A percentile compares a stretch with the other conserved stretches of the same genome.
phyloP scores from a whole-genome alignment of 2,113 vertebrate species.

The Platichthys stellatus region DNA sequence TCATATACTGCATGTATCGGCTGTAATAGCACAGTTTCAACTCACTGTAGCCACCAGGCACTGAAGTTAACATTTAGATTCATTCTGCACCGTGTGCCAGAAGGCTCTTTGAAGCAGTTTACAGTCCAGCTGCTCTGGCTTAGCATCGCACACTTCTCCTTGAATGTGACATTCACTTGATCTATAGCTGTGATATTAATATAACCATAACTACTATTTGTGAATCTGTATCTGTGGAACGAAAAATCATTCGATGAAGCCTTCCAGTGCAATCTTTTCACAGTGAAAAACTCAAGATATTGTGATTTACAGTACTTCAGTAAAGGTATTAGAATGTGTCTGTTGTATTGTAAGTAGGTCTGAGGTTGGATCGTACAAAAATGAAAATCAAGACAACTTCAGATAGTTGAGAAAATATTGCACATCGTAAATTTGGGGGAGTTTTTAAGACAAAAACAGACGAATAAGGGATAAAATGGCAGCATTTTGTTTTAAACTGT shows the following conservation, averaged over 20 bases:
- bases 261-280: conserved; percentile 21
- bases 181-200: not conserved
- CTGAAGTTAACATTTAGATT: conserved; percentile 32
- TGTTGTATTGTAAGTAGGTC: not conserved
- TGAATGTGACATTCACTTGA: conserved; percentile 20
- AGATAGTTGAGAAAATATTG: conserved; percentile 1
- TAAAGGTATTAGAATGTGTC: not conserved
- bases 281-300: conserved; percentile 29
- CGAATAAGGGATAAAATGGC: conserved; percentile 7
- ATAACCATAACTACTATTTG: not conserved
- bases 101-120: conserved; percentile 5
- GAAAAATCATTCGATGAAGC: conserved; percentile 9
- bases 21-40: conserved; percentile 42
- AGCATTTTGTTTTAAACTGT: not conserved
- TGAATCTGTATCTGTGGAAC: not conserved
- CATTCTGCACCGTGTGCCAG: conserved; percentile 35
- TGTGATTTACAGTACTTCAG: not conserved
- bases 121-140: conserved; percentile 8
- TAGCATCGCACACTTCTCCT: conserved; percentile 6
- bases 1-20: conserved; percentile 42
- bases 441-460: conserved; percentile 26
- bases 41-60: conserved; percentile 59
- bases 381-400: not conserved
- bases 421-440: not conserved
- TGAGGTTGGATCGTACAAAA: conserved; percentile 15